phyloP scores from a whole-genome alignment of 2,888 invertebrate genomes.

The Trileptium ribeirensis region DNA sequence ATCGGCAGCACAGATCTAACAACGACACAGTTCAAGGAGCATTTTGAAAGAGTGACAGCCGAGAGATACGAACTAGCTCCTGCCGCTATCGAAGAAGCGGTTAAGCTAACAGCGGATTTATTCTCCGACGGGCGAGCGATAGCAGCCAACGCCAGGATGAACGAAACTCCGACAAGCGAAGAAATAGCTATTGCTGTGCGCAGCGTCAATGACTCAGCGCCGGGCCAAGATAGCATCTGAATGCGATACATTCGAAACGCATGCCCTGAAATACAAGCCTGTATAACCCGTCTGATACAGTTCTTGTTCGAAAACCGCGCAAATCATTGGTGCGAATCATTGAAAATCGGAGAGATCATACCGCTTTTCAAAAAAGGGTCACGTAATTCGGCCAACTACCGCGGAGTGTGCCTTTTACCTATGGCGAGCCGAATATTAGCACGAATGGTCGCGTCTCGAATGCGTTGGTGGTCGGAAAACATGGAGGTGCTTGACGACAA shows the following conservation, averaged over 20 bases:
- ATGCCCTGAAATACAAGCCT: neutral
- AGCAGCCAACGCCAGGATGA: no score
- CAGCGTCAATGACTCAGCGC: neutral
- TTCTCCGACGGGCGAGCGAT: no score
- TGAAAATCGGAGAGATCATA: neutral
- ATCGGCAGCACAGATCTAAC: neutral
- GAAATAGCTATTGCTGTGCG: neutral
- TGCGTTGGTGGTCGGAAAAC: neutral
- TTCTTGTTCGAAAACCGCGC: neutral
- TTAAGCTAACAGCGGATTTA: no score
- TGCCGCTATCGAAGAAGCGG: neutral
- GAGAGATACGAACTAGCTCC: neutral
- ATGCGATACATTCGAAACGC: neutral
- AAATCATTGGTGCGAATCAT: neutral
- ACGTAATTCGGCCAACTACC: neutral
- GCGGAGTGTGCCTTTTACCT: neutral
- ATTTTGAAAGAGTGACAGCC: neutral
- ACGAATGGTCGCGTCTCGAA: neutral
- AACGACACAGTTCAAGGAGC: neutral
- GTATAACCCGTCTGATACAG: neutral
- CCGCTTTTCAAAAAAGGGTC: neutral
- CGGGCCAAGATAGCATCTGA: neutral
- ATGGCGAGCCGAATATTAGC: neutral
- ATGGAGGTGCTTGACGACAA: neutral
- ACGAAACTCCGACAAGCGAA: no score